These are phyloP conservation scores for Nothoprocta perdicaria DNA, from an alignment of 2,113 vertebrate species.

Conservation along the genomic window DNA sequence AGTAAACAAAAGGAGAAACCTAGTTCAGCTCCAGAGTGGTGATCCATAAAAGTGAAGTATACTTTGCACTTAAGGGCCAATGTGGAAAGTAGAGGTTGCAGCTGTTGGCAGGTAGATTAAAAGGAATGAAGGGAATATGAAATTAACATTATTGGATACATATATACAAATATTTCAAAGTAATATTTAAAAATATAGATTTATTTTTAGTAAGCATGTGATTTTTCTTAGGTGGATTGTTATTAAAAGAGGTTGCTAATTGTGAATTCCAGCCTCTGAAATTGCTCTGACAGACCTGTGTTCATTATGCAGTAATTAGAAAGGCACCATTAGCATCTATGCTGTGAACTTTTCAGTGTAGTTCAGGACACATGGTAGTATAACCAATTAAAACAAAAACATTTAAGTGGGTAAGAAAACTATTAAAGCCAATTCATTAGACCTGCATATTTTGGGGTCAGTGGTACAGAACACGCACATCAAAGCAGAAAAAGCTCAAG, in stretches of 20 bases:
- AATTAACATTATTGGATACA: neutral
- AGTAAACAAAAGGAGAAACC: conserved; percentile 33
- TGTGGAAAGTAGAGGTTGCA: conserved; percentile 11
- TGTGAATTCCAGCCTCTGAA: conserved; percentile 74
- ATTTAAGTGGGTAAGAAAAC: conserved; percentile 79
- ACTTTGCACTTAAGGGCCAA: neutral
- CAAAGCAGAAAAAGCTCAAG: conserved; percentile 76
- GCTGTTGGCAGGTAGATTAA: conserved; percentile 22
- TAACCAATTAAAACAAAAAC: conserved; percentile 83
- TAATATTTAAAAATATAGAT: neutral
- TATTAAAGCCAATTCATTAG: conserved; percentile 81
- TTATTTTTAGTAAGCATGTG: neutral
- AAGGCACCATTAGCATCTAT: conserved; percentile 78
- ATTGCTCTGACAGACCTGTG: conserved; percentile 78
- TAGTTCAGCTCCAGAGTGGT: neutral
- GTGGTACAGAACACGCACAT: conserved; percentile 73
- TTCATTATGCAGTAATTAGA: conserved; percentile 81
- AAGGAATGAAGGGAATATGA: neutral
- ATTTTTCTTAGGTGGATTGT: conserved; percentile 16
- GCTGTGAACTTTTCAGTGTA: conserved; percentile 81
- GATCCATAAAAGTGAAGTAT: conserved; percentile 57
- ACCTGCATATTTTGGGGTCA: conserved; percentile 78
- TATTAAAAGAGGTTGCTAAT: conserved; percentile 71
- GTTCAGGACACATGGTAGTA: conserved; percentile 76
- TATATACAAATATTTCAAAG: neutral